These are phyloP conservation scores for Apis florea DNA, from an alignment of 1,140 invertebrate genomes.

Conservation along the genomic window DNA sequence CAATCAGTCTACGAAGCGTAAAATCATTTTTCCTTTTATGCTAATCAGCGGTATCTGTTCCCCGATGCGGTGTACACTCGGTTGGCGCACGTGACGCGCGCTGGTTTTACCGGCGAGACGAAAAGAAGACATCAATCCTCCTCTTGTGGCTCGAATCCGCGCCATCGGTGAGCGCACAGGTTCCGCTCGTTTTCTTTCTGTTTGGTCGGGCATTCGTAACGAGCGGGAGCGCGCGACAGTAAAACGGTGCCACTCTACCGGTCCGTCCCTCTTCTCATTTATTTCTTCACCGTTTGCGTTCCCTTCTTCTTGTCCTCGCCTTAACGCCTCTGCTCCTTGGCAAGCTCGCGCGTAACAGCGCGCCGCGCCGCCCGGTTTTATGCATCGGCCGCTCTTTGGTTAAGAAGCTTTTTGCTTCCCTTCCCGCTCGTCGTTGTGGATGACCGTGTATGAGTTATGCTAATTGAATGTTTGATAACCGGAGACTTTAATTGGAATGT, in stretches of 20 bases:
- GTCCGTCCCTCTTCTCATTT: slow-evolving; percentile 57
- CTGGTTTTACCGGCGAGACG: not conserved
- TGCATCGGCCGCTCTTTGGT: slow-evolving; percentile 55
- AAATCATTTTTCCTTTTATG: slow-evolving; percentile 8
- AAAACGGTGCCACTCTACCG: slow-evolving; percentile 48
- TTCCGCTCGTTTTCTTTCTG: slow-evolving; percentile 37
- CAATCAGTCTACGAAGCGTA: not conserved
- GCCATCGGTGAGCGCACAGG: not conserved
- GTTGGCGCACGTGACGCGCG: slow-evolving; percentile 7
- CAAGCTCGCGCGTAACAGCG: slow-evolving; percentile 38
- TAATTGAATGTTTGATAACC: slow-evolving; percentile 74
- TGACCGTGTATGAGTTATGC: slow-evolving; percentile 72
- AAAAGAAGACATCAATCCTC: slow-evolving; percentile 60
- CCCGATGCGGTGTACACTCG: not conserved
- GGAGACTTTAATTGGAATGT: slow-evolving; percentile 73
- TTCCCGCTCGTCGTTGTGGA: slow-evolving; percentile 63
- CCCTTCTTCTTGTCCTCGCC: slow-evolving; percentile 55
- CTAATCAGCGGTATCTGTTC: slow-evolving; percentile 12
- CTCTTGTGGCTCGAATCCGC: slow-evolving; percentile 39
- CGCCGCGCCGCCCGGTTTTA: slow-evolving; percentile 49
- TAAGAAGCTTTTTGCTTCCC: slow-evolving; percentile 67
- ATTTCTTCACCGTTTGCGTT: slow-evolving; percentile 57
- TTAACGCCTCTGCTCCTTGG: slow-evolving; percentile 51
- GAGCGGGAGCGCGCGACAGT: slow-evolving; percentile 50
- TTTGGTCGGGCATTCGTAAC: slow-evolving; percentile 53